Percentiles rank a stretch among this genome's conserved stretches.
These are phyloP conservation scores for Buteo buteo DNA, from an alignment of 2,113 vertebrate genomes.

Conservation along the genomic window DNA sequence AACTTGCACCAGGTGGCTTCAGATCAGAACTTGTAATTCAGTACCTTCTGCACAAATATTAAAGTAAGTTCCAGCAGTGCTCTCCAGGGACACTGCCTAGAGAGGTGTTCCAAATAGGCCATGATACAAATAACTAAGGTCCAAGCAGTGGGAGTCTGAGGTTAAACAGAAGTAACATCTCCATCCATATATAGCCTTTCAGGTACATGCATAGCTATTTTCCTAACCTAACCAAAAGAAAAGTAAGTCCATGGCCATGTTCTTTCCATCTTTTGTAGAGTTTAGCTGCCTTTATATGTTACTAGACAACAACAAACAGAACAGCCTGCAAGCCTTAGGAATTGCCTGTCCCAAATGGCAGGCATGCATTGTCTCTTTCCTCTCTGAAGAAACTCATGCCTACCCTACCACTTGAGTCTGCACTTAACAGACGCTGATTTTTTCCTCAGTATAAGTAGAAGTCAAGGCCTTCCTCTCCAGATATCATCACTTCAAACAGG, in stretches of 20 bases:
- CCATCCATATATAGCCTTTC: not conserved
- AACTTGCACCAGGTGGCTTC: not conserved
- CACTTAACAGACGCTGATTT: not conserved
- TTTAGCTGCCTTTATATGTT: not conserved
- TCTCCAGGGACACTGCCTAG: not conserved
- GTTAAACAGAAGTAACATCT: not conserved
- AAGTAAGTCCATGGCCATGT: not conserved
- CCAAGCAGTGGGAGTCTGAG: not conserved
- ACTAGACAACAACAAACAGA: not conserved
- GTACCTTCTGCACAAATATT: not conserved
- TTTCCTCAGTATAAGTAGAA: not conserved
- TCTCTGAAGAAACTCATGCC: not conserved
- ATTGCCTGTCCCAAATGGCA: not conserved
- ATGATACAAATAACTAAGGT: not conserved
- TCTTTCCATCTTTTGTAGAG: not conserved
- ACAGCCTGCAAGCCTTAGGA: not conserved
- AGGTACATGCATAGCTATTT: not conserved
- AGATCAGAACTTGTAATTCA: not conserved
- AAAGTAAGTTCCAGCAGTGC: not conserved
- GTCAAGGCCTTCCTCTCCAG: not conserved
- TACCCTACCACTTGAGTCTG: not conserved
- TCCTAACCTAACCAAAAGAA: not conserved
- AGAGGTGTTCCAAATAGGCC: not conserved
- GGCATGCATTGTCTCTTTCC: not conserved
- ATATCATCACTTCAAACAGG: not conserved